Conservation (phyloP, 2,113 vertebrate genomes). For the Poecile atricapillus region DNA sequence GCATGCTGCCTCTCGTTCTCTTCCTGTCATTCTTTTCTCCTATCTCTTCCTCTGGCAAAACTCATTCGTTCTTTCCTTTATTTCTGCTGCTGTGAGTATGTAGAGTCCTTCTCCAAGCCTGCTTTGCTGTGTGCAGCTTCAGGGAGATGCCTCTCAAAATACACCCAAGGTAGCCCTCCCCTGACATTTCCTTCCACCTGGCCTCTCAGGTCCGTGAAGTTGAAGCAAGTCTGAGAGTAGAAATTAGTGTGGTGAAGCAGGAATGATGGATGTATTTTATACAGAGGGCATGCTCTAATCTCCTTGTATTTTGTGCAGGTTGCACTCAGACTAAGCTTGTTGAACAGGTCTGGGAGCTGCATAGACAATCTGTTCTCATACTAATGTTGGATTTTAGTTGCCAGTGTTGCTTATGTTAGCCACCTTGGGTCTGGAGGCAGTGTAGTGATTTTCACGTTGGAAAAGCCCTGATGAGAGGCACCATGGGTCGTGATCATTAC, state of each 20-base stretch:
- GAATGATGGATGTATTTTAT: neutral
- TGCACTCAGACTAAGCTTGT: neutral
- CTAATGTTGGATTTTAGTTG: neutral
- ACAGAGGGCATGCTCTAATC: neutral
- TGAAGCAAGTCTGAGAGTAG: neutral
- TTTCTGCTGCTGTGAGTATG: neutral
- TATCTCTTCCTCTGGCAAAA: neutral
- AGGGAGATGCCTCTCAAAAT: neutral
- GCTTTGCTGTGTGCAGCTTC: neutral
- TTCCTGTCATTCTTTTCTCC: neutral
- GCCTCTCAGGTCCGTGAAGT: neutral
- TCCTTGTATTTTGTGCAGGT: neutral
- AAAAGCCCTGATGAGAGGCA: neutral
- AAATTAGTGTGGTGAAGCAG: neutral
- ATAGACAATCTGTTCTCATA: neutral
- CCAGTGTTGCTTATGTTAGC: neutral
- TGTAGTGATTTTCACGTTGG: neutral
- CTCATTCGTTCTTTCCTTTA: neutral
- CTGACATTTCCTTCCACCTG: neutral
- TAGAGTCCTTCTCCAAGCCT: neutral
- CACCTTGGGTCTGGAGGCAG: neutral
- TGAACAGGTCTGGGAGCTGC: neutral
- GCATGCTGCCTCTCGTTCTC: neutral
- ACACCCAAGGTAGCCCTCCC: neutral
- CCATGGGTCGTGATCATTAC: neutral